phyloP scores from a whole-genome alignment of 2,888 invertebrate species.

The Mesochorus sp. region DNA sequence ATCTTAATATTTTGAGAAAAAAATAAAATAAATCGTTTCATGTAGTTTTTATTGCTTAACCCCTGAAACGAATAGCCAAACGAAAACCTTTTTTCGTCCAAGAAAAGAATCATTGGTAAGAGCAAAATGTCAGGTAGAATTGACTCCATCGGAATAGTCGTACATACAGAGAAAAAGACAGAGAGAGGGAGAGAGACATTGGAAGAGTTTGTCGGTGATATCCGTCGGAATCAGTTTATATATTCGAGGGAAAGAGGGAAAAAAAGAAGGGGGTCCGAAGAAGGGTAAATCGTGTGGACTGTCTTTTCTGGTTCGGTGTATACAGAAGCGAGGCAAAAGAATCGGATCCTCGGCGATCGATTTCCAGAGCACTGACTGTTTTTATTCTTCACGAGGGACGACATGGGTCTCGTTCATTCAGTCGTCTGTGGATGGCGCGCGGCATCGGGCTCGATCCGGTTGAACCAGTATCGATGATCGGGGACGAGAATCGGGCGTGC shows the following conservation, averaged over 20 bases:
- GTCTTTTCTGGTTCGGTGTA: slow-evolving; percentile 45
- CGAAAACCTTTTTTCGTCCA: background rate
- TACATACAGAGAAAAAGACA: too few relatives aligned
- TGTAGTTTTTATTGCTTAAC: too few relatives aligned
- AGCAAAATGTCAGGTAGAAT: slow-evolving; percentile 29
- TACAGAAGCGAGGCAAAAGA: slow-evolving; percentile 6
- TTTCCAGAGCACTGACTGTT: slow-evolving; percentile 63
- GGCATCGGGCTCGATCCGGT: slow-evolving; percentile 68
- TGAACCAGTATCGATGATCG: slow-evolving; percentile 70
- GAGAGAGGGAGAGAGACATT: too few relatives aligned
- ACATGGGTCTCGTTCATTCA: slow-evolving; percentile 69
- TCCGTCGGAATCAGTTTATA: slow-evolving; percentile 32
- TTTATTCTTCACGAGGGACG: slow-evolving; percentile 55
- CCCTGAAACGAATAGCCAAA: slow-evolving; percentile 51
- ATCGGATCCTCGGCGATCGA: slow-evolving; percentile 52
- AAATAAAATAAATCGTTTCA: too few relatives aligned
- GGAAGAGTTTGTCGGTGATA: slow-evolving; percentile 52
- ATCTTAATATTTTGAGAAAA: too few relatives aligned
- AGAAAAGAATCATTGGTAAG: background rate
- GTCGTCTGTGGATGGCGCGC: slow-evolving; percentile 43
- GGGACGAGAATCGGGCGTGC: slow-evolving; percentile 55
- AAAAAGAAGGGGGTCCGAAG: slow-evolving; percentile 61
- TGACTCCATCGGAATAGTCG: slow-evolving; percentile 50
- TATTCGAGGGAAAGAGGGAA: slow-evolving; percentile 42
- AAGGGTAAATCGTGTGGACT: slow-evolving; percentile 67